Percentiles rank a stretch among this genome's conserved stretches.
phyloP scores from a whole-genome alignment of 1,140 invertebrate genomes.

The Sycophaga agraensis region DNA sequence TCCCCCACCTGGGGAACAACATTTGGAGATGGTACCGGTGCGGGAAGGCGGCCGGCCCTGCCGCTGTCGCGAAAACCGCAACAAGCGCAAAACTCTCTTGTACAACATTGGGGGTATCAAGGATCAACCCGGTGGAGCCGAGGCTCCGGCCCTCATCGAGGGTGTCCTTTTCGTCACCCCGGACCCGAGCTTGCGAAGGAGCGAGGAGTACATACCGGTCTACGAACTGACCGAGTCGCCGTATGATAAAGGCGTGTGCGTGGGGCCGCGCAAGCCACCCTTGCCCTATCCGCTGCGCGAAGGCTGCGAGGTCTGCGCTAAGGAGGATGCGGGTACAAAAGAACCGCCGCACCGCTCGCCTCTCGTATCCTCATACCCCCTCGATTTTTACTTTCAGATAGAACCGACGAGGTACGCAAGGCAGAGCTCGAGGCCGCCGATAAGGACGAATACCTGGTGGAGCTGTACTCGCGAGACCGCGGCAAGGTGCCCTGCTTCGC shows the following conservation, averaged over 20 bases:
- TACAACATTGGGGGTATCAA: constrained; percentile 37
- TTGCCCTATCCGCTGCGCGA: too few relatives aligned
- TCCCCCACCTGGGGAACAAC: constrained; percentile 32
- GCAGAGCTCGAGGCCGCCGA: too few relatives aligned
- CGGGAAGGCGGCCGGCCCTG: constrained; percentile 38
- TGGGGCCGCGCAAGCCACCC: too few relatives aligned
- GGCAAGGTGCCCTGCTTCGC: constrained; percentile 34
- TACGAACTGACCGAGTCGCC: constrained; percentile 43
- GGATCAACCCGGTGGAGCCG: not conserved
- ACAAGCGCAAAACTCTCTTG: constrained; percentile 37
- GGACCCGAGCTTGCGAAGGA: constrained; percentile 37
- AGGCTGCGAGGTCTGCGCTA: too few relatives aligned
- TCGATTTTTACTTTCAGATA: too few relatives aligned
- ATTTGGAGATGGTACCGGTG: constrained; percentile 33
- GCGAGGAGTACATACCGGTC: constrained; percentile 47
- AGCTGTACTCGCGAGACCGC: constrained; percentile 33
- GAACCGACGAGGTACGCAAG: too few relatives aligned
- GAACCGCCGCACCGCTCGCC: too few relatives aligned
- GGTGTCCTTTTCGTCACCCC: constrained; percentile 40
- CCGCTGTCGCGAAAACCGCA: constrained; percentile 42
- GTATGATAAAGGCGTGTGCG: constrained; percentile 23
- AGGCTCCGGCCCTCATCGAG: constrained; percentile 33
- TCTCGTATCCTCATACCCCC: too few relatives aligned
- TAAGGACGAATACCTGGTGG: constrained; percentile 32
- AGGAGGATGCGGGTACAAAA: too few relatives aligned